Base-by-base conservation (phyloP, 1,140 invertebrate species). In the Drosophila subpulchrella region DNA sequence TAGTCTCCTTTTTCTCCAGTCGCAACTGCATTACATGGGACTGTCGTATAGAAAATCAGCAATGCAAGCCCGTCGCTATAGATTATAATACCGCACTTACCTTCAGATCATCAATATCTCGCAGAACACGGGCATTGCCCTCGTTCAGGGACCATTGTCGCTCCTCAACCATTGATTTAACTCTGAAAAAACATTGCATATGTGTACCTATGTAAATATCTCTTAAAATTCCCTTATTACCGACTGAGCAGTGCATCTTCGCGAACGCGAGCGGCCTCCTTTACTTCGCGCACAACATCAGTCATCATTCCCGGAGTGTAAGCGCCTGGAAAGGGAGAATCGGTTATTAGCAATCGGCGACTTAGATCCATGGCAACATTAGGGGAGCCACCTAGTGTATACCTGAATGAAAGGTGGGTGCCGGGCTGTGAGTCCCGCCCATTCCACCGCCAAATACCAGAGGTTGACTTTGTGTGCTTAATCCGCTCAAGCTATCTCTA, bases 291-390 rank as follows among this genome's bases (percentile, higher is more conserved):
- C 59, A 96, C 95, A 72, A 96, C 93, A 92, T 96, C 96, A 78
- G 94, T 92, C 78, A 96, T 93, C 93, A 96, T 95, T 71, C 96
- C 96, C 5, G 96, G 96, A 39, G 95, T 94, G 91, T 96, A 96
- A 72, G 93, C 93, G 17, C 93, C 93, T 80, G 39, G 4, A 70
- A 57, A 50, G 11, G 13, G 27, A 38, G 8, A 51, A n/a, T 13
- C 32, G 27, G 6, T 24, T 7, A 10, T 32, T 1, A 62, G n/a
- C 12, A 17, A 53, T 75, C 41, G 42, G 34, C n/a, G 13, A 2
- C 15, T 27, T 12, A 10, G 8, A 15, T 17, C 4, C 12, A 24
- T 7, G 30, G 5, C 24, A 3, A n/a, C 11, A 17, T 30, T n/a
- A 7, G 24, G 12, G 42, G 46, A 41, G 41, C 30, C 27, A 42